Evolutionary conservation across 2,888 invertebrate species (phyloP).

Genomic region (Torymus auratus): DNA sequence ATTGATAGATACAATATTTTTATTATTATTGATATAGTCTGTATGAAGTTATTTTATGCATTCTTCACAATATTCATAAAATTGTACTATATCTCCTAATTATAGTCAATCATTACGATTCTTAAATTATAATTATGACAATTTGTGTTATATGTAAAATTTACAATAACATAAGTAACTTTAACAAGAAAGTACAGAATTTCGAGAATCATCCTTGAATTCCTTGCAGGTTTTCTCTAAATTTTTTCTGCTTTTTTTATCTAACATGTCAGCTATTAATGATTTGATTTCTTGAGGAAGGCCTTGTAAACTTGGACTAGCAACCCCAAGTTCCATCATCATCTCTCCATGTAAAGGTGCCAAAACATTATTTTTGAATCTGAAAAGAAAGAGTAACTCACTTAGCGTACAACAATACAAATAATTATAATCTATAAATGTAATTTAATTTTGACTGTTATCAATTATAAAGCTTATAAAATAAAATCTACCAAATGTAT

Average conservation of each 20-base stretch:
- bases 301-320: constrained; percentile 71
- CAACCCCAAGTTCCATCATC: constrained; percentile 75
- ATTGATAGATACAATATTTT: neutral
- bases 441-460: no score
- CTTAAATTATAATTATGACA: no score
- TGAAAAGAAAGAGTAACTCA: constrained; percentile 70
- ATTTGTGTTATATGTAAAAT: no score
- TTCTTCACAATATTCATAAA: neutral
- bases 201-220: neutral
- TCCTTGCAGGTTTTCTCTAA: constrained; percentile 34
- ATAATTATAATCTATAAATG: no score
- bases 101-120: no score
- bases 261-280: constrained; percentile 31
- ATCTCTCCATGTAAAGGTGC: constrained; percentile 80
- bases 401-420: no score
- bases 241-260: constrained; percentile 39
- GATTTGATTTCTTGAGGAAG: constrained; percentile 75
- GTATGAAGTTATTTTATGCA: neutral
- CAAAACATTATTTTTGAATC: constrained; percentile 79
- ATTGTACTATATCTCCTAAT: neutral
- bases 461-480: neutral
- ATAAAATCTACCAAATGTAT: neutral
- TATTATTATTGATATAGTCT: neutral
- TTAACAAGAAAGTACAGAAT: constrained; percentile 6
- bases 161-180: neutral